phyloP scores from a whole-genome alignment of 2,797 vertebrate genomes.

The Poecilia picta region DNA sequence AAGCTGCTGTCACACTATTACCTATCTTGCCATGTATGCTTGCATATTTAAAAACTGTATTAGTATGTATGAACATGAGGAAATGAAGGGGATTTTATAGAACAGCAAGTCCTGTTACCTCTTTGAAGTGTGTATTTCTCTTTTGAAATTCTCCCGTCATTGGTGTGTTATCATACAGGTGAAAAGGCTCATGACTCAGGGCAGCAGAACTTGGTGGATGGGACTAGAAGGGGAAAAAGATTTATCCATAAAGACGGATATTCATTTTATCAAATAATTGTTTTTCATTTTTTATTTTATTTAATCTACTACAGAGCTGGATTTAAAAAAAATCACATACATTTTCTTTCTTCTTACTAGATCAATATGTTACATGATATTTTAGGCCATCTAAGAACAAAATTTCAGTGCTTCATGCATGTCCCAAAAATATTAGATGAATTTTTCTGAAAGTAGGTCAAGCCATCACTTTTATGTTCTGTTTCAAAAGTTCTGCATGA shows the following conservation, averaged over 20 bases:
- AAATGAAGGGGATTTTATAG: neutral
- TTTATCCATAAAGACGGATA: neutral
- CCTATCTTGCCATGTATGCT: neutral
- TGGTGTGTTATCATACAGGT: neutral
- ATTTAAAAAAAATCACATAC: neutral
- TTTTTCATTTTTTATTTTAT: neutral
- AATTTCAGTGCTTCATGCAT: neutral
- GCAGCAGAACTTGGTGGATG: neutral
- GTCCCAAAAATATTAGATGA: neutral
- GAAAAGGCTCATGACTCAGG: neutral
- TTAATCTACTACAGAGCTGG: neutral
- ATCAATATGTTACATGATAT: neutral
- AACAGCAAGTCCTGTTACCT: neutral
- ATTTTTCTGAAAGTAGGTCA: neutral
- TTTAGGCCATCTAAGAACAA: neutral
- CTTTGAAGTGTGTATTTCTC: neutral
- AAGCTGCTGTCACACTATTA: constrained; percentile 5
- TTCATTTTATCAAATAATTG: neutral
- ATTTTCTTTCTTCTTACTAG: neutral
- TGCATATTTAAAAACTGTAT: neutral
- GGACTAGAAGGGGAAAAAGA: neutral
- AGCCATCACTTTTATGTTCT: neutral
- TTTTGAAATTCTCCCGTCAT: neutral
- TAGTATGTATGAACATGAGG: neutral
- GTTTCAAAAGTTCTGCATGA: neutral